These are phyloP conservation scores for Bombus balteatus DNA, from an alignment of 1,140 invertebrate genomes.

Conservation along the genomic window DNA sequence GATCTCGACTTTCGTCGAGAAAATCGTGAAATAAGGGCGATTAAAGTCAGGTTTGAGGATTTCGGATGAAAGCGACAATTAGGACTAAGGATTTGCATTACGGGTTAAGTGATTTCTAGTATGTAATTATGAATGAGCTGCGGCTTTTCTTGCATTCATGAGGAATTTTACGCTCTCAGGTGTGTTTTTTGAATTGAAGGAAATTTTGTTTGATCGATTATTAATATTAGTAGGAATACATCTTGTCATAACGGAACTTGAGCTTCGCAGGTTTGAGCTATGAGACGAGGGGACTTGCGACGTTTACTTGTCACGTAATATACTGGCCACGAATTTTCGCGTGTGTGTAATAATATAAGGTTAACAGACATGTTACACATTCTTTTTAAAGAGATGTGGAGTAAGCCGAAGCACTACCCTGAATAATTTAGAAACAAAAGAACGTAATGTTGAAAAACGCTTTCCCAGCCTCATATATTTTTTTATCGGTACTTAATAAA, in stretches of 20 bases:
- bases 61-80: neutral
- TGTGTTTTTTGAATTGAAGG: too few species aligned
- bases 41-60: neutral
- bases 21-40: neutral
- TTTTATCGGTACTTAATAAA: too few species aligned
- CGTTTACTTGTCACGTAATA: neutral
- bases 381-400: neutral
- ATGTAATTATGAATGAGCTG: neutral
- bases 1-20: neutral
- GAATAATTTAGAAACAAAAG: neutral
- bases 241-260: neutral
- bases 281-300: neutral
- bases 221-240: too few species aligned
- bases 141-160: too few species aligned
- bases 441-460: neutral
- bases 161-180: too few species aligned
- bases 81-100: neutral
- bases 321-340: neutral
- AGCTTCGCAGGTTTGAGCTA: neutral
- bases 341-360: neutral
- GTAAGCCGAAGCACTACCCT: neutral
- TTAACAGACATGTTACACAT: neutral
- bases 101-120: neutral
- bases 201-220: too few species aligned
- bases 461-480: too few species aligned